phyloP scores from a whole-genome alignment of 64 coral and sea anemone genomes.

The Pocillopora damicornis region DNA sequence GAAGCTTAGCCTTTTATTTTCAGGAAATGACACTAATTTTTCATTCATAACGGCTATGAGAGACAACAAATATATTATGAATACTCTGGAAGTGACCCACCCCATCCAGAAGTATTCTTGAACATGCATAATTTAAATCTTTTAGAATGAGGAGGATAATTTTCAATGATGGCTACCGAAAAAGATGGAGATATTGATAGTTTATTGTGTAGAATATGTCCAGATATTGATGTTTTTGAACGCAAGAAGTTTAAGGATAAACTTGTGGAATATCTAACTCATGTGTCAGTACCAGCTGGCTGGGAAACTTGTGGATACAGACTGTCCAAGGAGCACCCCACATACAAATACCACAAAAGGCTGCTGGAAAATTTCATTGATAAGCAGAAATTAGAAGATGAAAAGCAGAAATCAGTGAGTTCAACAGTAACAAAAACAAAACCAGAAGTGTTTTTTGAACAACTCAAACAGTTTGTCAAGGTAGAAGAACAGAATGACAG shows the following conservation, averaged over 20 bases:
- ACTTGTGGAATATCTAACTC: neutral
- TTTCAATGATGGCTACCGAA: neutral
- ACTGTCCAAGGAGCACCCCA: neutral
- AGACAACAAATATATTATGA: neutral
- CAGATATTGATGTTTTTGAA: neutral
- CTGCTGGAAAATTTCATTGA: neutral
- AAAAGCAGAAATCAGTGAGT: neutral
- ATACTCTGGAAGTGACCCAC: neutral
- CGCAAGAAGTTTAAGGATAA: neutral
- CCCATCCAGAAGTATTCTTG: neutral
- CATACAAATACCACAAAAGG: neutral
- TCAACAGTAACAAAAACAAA: neutral
- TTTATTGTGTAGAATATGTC: neutral
- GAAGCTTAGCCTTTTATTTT: neutral
- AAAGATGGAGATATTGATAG: neutral
- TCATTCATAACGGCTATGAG: neutral
- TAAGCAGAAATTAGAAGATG: no score
- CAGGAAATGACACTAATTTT: neutral
- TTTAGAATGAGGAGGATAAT: neutral
- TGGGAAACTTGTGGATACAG: neutral
- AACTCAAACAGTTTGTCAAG: constrained; percentile 6
- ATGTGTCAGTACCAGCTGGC: neutral
- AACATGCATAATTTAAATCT: no score
- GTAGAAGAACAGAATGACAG: neutral
- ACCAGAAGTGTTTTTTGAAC: neutral